Conservation (phyloP, 2,797 vertebrate species). For the Xyrichtys novacula region DNA sequence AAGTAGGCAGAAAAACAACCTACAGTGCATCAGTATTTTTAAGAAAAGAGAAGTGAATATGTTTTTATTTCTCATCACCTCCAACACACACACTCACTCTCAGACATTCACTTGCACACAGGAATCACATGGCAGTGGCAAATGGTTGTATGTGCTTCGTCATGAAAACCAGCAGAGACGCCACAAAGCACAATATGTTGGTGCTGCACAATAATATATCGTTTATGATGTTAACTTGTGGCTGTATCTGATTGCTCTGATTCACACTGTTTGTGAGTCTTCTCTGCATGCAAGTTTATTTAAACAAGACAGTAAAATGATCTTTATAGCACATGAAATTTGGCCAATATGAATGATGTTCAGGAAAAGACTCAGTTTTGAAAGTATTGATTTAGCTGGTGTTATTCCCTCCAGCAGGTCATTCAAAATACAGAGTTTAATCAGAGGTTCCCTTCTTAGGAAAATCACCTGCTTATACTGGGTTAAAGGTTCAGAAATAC, state of each 20-base stretch:
- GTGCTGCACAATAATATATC: not conserved
- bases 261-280: no score
- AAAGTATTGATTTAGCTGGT: not conserved
- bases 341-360: not conserved
- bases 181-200: not conserved
- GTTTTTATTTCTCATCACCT: slow-evolving; percentile 5
- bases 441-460: no score
- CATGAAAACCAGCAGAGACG: not conserved
- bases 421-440: no score
- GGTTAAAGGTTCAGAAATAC: not conserved
- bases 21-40: slow-evolving; percentile 18
- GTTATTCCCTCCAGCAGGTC: not conserved
- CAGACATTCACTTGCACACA: not conserved
- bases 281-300: no score
- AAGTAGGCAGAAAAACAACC: rapidly evolving
- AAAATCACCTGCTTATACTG: not conserved
- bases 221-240: not conserved
- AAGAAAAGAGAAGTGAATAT: not conserved
- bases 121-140: slow-evolving; percentile 5
- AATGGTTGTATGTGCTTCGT: slow-evolving; percentile 12
- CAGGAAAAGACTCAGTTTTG: not conserved
- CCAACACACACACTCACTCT: not conserved
- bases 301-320: no score
- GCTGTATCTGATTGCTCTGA: no score
- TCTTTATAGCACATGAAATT: no score